Evolutionary conservation across 2,113 vertebrate species (phyloP), one percentile per base, ranked within the genome.

Genomic region (Synchiropus splendidus): DNA sequence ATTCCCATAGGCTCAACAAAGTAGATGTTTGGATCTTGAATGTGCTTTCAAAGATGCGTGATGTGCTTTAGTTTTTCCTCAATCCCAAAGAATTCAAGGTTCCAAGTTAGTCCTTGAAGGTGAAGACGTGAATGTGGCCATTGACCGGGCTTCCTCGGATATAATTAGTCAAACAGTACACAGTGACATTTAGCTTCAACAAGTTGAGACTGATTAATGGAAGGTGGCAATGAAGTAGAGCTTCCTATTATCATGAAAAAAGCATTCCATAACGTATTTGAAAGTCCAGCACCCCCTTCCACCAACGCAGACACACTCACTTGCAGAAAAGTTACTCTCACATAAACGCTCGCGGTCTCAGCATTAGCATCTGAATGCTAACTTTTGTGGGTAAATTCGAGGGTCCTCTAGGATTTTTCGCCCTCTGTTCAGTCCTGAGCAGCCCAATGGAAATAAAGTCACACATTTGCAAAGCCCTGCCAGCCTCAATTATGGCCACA

Each of bases 321-420:
- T 31, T 48, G 48, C 42, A 50, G 43, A 36, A 73, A 78, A 77
- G 72, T 66, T 74, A 54, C 62, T 48, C 64, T 62, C 58, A 72
- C 58, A 70, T 61, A 69, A 59, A 78, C 67, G 71, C 75, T 63
- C 72, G 72, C 61, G 71, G 36, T 67, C 61, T 58, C 67, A 61
- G 33, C 39, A 85, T 85, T 85, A 63, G 72, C 81, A 85, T 85
- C 62, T 85, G 73, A 85, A 85, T 82, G 34, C 45, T 51, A 75
- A 79, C 79, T 79, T 78, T 83, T 82, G 74, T 83, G 80, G 64
- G 70, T 79, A 78, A 78, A 80, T 83, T 83, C 75, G 80, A 82
- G 77, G 74, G 77, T 77, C 72, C 77, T 81, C 67, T 46, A 79
- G 72, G 79, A 72, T 81, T 84, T 78, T 75, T 63, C 57, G 70